phyloP scores from a whole-genome alignment of 2,113 vertebrate genomes.

The Cochlearius cochlearius region DNA sequence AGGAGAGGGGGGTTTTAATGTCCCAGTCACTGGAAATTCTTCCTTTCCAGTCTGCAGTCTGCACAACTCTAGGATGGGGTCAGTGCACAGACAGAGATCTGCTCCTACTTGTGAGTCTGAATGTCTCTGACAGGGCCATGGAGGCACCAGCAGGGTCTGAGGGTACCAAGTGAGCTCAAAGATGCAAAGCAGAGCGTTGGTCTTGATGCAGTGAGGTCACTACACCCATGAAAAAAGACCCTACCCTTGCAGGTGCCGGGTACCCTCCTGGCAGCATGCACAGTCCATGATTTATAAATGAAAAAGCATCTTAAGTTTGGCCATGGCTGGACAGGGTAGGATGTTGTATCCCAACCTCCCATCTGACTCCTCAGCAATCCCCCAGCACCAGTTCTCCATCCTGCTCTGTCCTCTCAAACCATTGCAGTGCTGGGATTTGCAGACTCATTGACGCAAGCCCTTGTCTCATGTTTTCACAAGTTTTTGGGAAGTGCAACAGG shows the following conservation, averaged over 20 bases:
- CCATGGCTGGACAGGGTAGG: neutral
- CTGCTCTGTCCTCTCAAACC: neutral
- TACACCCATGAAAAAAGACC: neutral
- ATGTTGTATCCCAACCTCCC: neutral
- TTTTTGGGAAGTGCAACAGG: neutral
- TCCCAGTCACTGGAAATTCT: neutral
- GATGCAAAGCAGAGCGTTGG: neutral
- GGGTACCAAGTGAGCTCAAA: neutral
- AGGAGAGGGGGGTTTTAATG: neutral
- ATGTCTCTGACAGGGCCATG: no score
- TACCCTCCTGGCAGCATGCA: neutral
- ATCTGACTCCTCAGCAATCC: neutral
- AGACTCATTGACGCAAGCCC: neutral
- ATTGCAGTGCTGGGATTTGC: neutral
- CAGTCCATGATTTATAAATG: neutral
- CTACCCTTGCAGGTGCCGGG: neutral
- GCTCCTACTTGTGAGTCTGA: neutral
- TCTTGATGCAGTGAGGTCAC: neutral
- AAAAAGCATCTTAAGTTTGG: neutral
- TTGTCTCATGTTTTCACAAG: neutral
- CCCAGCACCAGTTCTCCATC: neutral
- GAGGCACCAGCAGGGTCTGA: neutral
- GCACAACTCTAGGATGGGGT: neutral
- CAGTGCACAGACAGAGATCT: neutral
- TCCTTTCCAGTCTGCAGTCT: neutral